Evolutionary conservation across 30 jellyfish, hydroid and myxozoan species (phyloP), one percentile per base, ranked within the genome.

Genomic region (Pseudorhiza aurosa): DNA sequence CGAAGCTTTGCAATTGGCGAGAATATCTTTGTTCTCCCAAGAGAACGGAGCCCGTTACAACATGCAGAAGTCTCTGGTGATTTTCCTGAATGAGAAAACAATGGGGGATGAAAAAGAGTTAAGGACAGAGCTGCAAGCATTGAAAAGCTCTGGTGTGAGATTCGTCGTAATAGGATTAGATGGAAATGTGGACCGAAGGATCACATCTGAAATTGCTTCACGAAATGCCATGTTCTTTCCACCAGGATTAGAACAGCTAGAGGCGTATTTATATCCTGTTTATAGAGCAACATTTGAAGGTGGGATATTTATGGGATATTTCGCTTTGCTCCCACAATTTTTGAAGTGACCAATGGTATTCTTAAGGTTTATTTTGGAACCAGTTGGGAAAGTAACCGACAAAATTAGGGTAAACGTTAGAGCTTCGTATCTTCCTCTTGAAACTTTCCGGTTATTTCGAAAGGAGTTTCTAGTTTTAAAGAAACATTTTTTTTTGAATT

Each of bases 1-100:
- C 0, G 58, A 53, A 40, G 97, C 98, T 14, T 64, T 92, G 47
- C 98, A 86, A 68, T 65, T 85, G n/a, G 98, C 96, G 0, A 80
- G 98, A 44, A 92, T 90, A 15, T 64, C 95, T 1, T 60, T 92
- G 46, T 92, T 92, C 53, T 92, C 98, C 18, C 93, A 69, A 59
- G 98, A 92, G 40, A 85, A 85, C 46, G 98, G 97, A 11, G 96
- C 97, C 24, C 73, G 98, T 12, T 29, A 12, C 1, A 62, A 67
- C 21, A 89, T 85, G 17, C 98, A 95, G 18, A 85, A 80, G 43
- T 33, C 98, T 1, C 81, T 92, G 33, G 89, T 92, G 11, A 72
- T 92, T 0, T 92, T 92, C 44, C 83, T 77, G 5, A 77, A 79
- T 83, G 65, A 70, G 14, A 58, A 51, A 42, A 5, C 82, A 19